Evolutionary conservation across 2,888 invertebrate species (phyloP).

Genomic region (Steromphala cineraria): DNA sequence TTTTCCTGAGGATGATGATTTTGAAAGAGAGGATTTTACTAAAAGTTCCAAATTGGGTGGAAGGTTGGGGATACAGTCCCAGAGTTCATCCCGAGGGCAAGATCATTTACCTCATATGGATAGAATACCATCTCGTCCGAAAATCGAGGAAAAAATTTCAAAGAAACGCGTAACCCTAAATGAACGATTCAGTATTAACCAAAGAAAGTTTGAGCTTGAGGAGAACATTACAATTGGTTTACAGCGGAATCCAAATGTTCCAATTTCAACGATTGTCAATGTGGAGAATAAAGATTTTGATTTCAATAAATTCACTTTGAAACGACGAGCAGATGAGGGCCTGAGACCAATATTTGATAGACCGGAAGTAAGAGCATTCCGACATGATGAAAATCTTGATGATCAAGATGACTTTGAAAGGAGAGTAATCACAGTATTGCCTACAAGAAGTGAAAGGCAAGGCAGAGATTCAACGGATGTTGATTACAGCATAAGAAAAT

Average conservation of each 20-base stretch:
- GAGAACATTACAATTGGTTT: constrained; percentile 70
- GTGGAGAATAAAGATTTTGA: neutral
- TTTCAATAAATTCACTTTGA: neutral
- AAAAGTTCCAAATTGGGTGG: neutral
- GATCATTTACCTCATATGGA: neutral
- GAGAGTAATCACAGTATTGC: neutral
- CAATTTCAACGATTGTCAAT: constrained; percentile 28
- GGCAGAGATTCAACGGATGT: neutral
- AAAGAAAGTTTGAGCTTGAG: constrained; percentile 51
- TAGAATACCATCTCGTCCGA: neutral
- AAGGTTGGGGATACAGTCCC: too few species aligned
- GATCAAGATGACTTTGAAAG: constrained; percentile 9
- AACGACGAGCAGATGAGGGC: constrained; percentile 49
- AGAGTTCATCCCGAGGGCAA: neutral
- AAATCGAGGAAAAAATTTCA: neutral
- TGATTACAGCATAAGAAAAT: neutral
- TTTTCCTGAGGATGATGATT: too few species aligned
- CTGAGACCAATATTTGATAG: constrained; percentile 62
- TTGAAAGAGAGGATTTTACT: neutral
- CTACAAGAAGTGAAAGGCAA: neutral
- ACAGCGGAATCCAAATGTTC: constrained; percentile 52
- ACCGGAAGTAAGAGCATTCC: constrained; percentile 61
- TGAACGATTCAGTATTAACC: neutral
- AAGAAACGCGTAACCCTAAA: neutral
- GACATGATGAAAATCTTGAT: constrained; percentile 59